Evolutionary conservation across 2,888 invertebrate species (phyloP).

Genomic region (Drosophila sordidula): DNA sequence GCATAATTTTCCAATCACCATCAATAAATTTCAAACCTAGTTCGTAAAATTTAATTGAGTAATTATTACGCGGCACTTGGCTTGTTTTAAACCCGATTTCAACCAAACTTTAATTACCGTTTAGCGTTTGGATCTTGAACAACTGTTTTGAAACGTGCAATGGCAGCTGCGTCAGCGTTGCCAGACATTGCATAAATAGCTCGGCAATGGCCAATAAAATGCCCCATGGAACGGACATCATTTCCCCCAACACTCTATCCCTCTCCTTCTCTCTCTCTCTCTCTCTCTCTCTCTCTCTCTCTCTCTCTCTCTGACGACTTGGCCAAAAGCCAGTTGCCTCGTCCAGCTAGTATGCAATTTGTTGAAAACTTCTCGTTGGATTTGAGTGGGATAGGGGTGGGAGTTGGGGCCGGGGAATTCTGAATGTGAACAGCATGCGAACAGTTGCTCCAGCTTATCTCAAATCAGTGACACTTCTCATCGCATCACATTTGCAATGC

Average conservation of each 20-base stretch:
- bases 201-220: conserved; percentile 69
- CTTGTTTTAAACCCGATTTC: conserved; percentile 22
- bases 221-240: conserved; percentile 61
- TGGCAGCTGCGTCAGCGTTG: conserved; percentile 1
- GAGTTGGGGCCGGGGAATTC: not conserved
- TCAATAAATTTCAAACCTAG: conserved; percentile 57
- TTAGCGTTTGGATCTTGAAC: conserved; percentile 58
- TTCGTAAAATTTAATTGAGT: conserved; percentile 67
- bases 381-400: not conserved
- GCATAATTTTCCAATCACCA: conserved; percentile 75
- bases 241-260: conserved; percentile 10
- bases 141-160: conserved; percentile 21
- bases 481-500: conserved; percentile 47
- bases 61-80: conserved; percentile 63
- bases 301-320: conserved; percentile 6
- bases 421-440: conserved; percentile 35
- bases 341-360: conserved; percentile 20
- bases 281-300: not conserved
- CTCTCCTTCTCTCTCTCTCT: not conserved
- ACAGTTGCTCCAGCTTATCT: conserved; percentile 32
- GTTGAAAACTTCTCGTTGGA: conserved; percentile 18
- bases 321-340: conserved; percentile 39
- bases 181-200: conserved; percentile 71
- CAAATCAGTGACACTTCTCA: conserved; percentile 48
- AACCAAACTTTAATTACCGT: conserved; percentile 65